phyloP scores from a whole-genome alignment of 2,113 vertebrate genomes.

The Chroicocephalus ridibundus region DNA sequence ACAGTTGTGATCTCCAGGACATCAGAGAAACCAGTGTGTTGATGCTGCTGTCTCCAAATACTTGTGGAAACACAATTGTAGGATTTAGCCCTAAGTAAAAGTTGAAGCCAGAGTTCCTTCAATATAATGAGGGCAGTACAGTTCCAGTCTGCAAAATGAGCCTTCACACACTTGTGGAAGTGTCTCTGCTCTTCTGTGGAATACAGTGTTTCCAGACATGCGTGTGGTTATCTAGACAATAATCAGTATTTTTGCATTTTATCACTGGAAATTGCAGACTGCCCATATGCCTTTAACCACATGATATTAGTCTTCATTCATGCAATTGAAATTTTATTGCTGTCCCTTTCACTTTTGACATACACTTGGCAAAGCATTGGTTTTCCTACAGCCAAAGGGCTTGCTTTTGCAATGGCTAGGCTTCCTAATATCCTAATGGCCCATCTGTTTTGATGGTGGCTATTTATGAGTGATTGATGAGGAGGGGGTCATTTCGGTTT shows the following conservation, averaged over 20 bases:
- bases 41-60: background rate
- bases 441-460: background rate
- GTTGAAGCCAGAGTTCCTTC: background rate
- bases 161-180: background rate
- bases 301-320: background rate
- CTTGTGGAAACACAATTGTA: background rate
- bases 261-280: background rate
- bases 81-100: background rate
- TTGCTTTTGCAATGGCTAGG: background rate
- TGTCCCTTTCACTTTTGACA: background rate
- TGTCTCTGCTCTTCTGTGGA: background rate
- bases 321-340: background rate
- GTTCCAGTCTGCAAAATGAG: background rate
- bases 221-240: background rate
- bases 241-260: background rate
- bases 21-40: background rate
- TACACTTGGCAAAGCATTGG: background rate
- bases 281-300: background rate
- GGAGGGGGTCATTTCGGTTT: background rate
- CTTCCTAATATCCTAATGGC: background rate
- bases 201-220: background rate
- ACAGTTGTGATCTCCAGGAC: background rate
- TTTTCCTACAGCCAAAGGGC: background rate
- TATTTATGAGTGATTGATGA: background rate
- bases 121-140: background rate